phyloP scores from a whole-genome alignment of 2,113 vertebrate genomes.

The Nicator chloris region DNA sequence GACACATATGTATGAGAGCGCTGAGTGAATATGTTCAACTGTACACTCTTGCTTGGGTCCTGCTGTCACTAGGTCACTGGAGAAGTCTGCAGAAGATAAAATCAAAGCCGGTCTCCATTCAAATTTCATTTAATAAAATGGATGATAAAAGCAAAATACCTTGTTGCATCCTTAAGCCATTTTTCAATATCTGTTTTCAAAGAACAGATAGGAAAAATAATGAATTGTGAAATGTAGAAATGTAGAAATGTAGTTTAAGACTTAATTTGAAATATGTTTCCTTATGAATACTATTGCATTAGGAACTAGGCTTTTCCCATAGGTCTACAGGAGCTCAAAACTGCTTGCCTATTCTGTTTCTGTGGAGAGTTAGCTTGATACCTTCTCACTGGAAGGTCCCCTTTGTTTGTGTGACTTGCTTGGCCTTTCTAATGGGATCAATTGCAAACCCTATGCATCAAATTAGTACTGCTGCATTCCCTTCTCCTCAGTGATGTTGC shows the following conservation, averaged over 20 bases:
- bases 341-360: neutral
- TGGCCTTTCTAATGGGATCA: neutral
- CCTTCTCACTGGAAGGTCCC: neutral
- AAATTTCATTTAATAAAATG: neutral
- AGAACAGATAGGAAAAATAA: neutral
- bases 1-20: accelerated
- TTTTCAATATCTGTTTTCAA: neutral
- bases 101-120: neutral
- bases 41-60: neutral
- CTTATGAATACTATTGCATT: neutral
- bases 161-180: neutral
- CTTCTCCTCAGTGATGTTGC: neutral
- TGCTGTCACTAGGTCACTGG: neutral
- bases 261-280: neutral
- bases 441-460: neutral
- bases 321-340: neutral
- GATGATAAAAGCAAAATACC: neutral
- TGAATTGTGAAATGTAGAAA: neutral
- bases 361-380: neutral
- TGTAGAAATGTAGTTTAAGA: neutral
- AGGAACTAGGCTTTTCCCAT: neutral
- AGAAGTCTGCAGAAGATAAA: neutral
- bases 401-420: neutral
- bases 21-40: neutral
- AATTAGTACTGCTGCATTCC: neutral